phyloP scores from a whole-genome alignment of 92 coral and sea anemone genomes.

The Porites lobata region DNA sequence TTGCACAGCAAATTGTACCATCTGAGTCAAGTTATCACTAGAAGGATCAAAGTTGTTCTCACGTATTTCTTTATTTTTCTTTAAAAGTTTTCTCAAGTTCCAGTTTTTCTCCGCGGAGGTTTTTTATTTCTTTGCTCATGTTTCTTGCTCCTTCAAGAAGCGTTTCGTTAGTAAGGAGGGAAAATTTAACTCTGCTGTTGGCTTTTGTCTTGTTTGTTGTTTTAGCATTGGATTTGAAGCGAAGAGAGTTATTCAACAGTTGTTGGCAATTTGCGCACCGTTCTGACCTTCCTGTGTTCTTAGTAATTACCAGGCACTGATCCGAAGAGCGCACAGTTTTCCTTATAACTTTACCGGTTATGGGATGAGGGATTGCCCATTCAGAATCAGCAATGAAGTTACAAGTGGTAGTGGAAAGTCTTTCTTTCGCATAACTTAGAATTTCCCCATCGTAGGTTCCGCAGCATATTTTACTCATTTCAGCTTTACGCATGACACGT shows the following conservation, averaged over 20 bases:
- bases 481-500: background rate
- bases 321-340: background rate
- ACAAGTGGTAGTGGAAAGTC: slow-evolving; percentile 8
- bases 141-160: slow-evolving; percentile 9
- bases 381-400: slow-evolving; percentile 5
- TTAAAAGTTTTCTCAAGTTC: slow-evolving; percentile 4
- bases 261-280: background rate
- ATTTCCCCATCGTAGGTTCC: slow-evolving; percentile 8
- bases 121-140: slow-evolving; percentile 9
- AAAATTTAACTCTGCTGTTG: slow-evolving; percentile 6
- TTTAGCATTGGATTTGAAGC: background rate
- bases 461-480: slow-evolving; percentile 1
- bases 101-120: slow-evolving; percentile 15
- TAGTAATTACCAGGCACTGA: background rate
- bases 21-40: slow-evolving; percentile 5
- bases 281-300: slow-evolving; percentile 7
- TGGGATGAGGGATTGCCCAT: slow-evolving; percentile 7
- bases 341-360: background rate
- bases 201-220: background rate
- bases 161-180: slow-evolving; percentile 5
- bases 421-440: background rate
- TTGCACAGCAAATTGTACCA: slow-evolving; percentile 11
- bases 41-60: slow-evolving; percentile 19
- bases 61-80: slow-evolving; percentile 1
- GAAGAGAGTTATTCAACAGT: slow-evolving; percentile 8